phyloP scores from a whole-genome alignment of 2,113 vertebrate genomes.

The Myiagra hebetior region DNA sequence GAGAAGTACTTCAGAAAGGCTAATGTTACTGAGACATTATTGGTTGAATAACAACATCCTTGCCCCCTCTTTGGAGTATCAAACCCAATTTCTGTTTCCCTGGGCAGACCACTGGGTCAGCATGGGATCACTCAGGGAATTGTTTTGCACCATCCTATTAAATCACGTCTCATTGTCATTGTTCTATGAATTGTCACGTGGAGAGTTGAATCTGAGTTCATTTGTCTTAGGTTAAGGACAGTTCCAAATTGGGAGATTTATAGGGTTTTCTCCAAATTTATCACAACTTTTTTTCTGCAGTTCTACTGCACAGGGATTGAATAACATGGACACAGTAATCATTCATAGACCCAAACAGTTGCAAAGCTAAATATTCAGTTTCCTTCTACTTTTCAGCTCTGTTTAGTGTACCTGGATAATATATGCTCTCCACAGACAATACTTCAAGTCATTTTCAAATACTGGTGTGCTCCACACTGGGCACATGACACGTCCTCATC shows the following conservation, averaged over 20 bases:
- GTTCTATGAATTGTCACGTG: background rate
- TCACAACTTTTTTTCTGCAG: background rate
- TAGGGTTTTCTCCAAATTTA: constrained; percentile 4
- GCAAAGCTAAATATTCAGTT: background rate
- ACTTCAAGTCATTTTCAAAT: background rate
- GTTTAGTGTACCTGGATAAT: background rate
- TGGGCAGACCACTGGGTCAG: background rate
- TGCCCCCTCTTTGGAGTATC: background rate
- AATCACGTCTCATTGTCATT: constrained; percentile 1
- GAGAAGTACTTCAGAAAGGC: background rate
- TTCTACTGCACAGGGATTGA: background rate
- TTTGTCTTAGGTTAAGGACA: constrained; percentile 33
- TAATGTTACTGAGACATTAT: background rate
- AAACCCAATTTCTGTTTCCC: background rate
- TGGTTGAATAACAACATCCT: background rate
- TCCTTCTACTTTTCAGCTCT: background rate
- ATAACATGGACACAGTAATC: background rate
- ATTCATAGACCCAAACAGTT: background rate
- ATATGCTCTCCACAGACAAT: background rate
- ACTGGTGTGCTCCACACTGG: background rate
- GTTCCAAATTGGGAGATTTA: constrained; percentile 15
- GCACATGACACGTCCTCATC: background rate
- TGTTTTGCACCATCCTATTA: constrained; percentile 19
- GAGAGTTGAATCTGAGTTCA: constrained; percentile 45
- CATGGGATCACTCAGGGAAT: background rate